These are phyloP conservation scores for Percopsis transmontana DNA, from an alignment of 2,113 vertebrate genomes.

Conservation along the genomic window DNA sequence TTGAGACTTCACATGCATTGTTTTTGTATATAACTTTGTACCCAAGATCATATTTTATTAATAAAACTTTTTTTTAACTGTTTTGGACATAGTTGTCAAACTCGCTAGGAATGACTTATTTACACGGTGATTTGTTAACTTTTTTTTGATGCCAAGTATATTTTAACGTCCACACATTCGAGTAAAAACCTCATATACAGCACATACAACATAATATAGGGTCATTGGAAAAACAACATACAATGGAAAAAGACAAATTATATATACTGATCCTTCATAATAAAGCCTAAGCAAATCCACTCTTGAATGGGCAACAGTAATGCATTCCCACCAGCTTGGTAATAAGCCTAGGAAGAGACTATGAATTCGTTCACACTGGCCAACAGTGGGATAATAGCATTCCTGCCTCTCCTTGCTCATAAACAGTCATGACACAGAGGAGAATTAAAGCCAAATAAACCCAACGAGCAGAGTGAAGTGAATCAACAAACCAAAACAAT, in stretches of 20 bases:
- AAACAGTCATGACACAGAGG: conserved; percentile 34
- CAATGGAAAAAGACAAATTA: conserved; percentile 40
- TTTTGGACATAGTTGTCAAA: conserved; percentile 75
- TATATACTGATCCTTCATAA: conserved; percentile 16
- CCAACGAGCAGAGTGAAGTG: conserved; percentile 28
- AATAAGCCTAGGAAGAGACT: not conserved
- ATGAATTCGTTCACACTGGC: conserved; percentile 4
- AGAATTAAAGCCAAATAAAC: conserved; percentile 59
- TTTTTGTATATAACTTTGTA: conserved; percentile 77
- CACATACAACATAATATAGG: conserved; percentile 66
- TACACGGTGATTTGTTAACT: conserved; percentile 71
- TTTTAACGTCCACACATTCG: conserved; percentile 78
- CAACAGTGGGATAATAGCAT: conserved; percentile 18
- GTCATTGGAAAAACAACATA: conserved; percentile 44
- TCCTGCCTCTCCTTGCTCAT: conserved; percentile 31
- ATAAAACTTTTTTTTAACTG: conserved; percentile 70
- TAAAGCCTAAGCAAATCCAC: not conserved
- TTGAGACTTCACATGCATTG: conserved; percentile 84
- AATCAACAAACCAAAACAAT: conserved; percentile 24
- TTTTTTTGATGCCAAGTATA: conserved; percentile 73
- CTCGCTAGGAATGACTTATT: conserved; percentile 78
- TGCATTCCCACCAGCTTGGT: conserved; percentile 16
- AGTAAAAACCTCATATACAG: conserved; percentile 72
- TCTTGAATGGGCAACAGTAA: conserved; percentile 18
- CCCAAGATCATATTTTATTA: conserved; percentile 66